Evolutionary conservation across 1,140 invertebrate species (phyloP), one percentile per base, ranked within the genome.

Genomic region (Spodoptera frugiperda): DNA sequence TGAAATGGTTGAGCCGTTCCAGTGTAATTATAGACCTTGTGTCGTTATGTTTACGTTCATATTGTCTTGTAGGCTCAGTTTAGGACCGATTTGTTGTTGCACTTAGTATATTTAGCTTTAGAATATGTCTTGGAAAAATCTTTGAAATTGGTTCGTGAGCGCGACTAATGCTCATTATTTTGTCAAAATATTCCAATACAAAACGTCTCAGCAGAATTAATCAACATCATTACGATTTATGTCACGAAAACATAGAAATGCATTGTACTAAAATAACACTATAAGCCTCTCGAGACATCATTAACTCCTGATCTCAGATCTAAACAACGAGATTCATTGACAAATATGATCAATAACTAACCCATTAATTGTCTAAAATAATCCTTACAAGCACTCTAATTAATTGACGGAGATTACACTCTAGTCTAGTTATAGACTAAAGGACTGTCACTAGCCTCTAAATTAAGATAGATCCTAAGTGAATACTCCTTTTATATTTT

Each of bases 401-500:
- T 49, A 14, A 25, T n/a, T 49, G 46, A 67, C 63, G 21, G 19
- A 25, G 15, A 49, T 25, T 67, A 49, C 44, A 67, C 59, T 44
- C 44, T 21, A 67, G 11, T 46, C 19, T 5, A 67, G 63, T 19
- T 49, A 39, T 67, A 48, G 19, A 67, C 63, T 67, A 67, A 48
- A 44, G 5, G 49, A 67, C 44, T 67, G 63, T 49, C 63, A 67
- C 63, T 67, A 67, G 17, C 63, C 11, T 67, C 44, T 67, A 67
- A 67, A 67, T 67, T 67, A 67, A 46, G 30, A 55, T 72, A 57
- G 33, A 72, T 51, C 65, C n/a, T 30, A 72, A 19, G 39, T 12
- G 12, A 14, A 55, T 55, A 11, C 14, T 72, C 12, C 3, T 55
- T 57, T 72, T 55, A 57, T 57, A 72, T 46, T 71, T 55, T 72